Evolutionary conservation across 37 sponge, comb jelly and placozoan species (phyloP), one percentile per base, ranked within the genome.

Genomic region (Diacarnus erythraeanus): DNA sequence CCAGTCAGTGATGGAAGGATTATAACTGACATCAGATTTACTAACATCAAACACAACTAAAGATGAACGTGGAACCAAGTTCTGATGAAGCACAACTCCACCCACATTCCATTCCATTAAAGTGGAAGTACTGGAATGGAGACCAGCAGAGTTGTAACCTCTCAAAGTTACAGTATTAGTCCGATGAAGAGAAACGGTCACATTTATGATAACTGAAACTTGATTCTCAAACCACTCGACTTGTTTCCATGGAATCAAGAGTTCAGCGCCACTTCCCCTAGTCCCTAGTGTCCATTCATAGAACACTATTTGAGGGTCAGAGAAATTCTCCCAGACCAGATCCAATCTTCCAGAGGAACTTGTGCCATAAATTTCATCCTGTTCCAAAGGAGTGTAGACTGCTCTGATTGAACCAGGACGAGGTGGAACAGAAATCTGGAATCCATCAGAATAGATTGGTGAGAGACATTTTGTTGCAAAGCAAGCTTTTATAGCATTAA

Each of bases 371-470:
- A 42, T 72, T 42, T 22, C 64, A 44, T 83, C 64, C 34, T 36
- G 30, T 18, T 67, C 34, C 22, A 70, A 12, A 34, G 86, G 82
- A 40, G 64, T 58, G 58, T 88, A 88, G 3, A 44, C n/a, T 22
- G 83, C 82, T 57, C 59, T 59, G n/a, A 88, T 0, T 10, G 44
- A 4, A 29, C 34, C 44, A 0, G 82, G 26, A 3, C 39, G 38
- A 40, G 91, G 91, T 26, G 42, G 65, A 9, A 64, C 58, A 33
- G 80, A 59, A 10, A 90, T 42, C n/a, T 25, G 44, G 51, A 90
- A 85, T 21, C 80, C 84, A 47, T 81, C 83, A 12, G 87, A 83
- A 59, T 75, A 83, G n/a, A 86, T 72, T 42, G 84, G 80, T 58
- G 69, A 41, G n/a, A 91, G 80, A 36, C 92, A 91, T 23, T 9